A percentile compares a stretch with the other conserved stretches of the same genome.
Conservation (phyloP, 1,140 invertebrate species). For the Idris sp. region DNA sequence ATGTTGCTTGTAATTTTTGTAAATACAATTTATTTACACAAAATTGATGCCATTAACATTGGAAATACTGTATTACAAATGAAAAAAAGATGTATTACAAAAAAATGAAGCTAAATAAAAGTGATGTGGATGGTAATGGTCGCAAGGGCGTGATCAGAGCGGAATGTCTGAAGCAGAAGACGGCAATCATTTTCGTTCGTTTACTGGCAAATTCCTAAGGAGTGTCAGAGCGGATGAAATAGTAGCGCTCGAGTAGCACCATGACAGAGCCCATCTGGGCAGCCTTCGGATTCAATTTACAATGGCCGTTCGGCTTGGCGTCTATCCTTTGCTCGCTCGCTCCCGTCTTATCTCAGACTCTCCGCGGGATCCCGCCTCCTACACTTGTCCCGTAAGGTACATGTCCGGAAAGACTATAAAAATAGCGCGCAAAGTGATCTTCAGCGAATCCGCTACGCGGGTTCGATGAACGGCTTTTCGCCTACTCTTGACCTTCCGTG, state of each 20-base stretch:
- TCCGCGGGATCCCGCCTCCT: conserved; percentile 63
- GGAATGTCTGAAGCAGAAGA: conserved; percentile 58
- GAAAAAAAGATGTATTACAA: background rate
- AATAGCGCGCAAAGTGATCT: conserved; percentile 58
- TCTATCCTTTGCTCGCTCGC: conserved; percentile 35
- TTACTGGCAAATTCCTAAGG: conserved; percentile 54
- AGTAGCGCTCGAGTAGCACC: conserved; percentile 62
- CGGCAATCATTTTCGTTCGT: conserved; percentile 65
- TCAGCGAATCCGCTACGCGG: conserved; percentile 55
- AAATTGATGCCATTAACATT: too few relatives aligned
- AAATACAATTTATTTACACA: too few relatives aligned
- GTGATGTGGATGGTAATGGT: conserved; percentile 55
- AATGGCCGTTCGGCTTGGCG: conserved; percentile 52
- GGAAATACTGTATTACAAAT: too few relatives aligned
- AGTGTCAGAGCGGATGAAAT: conserved; percentile 66
- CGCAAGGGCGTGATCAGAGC: conserved; percentile 42
- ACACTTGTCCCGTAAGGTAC: conserved; percentile 62
- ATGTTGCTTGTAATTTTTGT: too few relatives aligned
- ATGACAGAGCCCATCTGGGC: conserved; percentile 63
- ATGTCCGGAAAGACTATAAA: conserved; percentile 56
- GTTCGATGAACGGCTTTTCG: conserved; percentile 65
- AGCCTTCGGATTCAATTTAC: conserved; percentile 69
- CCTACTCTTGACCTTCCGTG: conserved; percentile 59
- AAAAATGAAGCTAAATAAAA: background rate
- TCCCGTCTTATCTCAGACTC: conserved; percentile 57